These are phyloP conservation scores for Drosophila mulleri DNA, from an alignment of 2,888 invertebrate genomes.

Conservation along the genomic window DNA sequence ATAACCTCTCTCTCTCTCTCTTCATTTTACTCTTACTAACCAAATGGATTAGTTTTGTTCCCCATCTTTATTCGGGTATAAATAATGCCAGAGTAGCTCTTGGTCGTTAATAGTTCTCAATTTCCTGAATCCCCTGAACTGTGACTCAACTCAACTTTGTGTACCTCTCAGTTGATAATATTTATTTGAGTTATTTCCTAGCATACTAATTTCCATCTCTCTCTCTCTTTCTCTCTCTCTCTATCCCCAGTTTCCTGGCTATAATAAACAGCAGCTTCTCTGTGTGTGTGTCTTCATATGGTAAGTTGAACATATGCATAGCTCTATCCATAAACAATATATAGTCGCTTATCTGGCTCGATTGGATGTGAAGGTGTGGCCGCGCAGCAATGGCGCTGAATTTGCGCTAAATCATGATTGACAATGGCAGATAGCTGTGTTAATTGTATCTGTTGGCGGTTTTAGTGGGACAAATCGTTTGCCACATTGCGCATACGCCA, in stretches of 20 bases:
- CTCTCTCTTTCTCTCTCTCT: neutral
- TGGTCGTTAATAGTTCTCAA: neutral
- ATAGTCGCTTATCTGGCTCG: constrained; percentile 7
- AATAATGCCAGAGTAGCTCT: neutral
- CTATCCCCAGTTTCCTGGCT: neutral
- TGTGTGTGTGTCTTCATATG: neutral
- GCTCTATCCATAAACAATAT: neutral
- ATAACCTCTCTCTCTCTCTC: too few relatives aligned
- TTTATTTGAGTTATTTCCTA: neutral
- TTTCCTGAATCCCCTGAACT: constrained; percentile 18
- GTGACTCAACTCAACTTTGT: constrained; percentile 4
- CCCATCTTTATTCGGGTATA: neutral
- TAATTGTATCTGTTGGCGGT: constrained; percentile 48
- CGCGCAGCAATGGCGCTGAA: constrained; percentile 1
- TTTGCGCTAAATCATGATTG: constrained; percentile 45
- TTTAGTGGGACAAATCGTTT: constrained; percentile 46
- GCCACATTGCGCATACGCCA: constrained; percentile 54
- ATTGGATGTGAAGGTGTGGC: constrained; percentile 16
- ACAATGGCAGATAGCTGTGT: constrained; percentile 41
- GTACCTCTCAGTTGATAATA: neutral
- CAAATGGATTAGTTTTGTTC: too few relatives aligned
- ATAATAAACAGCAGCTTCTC: too few relatives aligned
- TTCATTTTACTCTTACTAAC: too few relatives aligned
- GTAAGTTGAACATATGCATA: constrained; percentile 17
- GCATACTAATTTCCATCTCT: constrained; percentile 16